Conservation (phyloP, 2,888 invertebrate species). For the Eudasyphora cyanicolor region DNA sequence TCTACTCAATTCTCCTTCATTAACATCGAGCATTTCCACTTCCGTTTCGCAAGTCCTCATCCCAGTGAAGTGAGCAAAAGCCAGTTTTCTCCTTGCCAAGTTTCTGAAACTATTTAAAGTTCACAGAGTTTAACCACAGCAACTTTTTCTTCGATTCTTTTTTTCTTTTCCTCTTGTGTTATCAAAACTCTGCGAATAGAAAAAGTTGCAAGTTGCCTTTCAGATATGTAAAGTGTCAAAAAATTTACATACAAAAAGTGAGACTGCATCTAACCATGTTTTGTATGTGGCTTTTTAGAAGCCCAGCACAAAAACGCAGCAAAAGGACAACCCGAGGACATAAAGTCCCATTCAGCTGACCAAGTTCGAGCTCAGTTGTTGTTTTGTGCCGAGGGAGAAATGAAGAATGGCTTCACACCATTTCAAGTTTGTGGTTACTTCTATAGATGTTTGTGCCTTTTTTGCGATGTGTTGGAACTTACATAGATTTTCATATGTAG, state of each 20-base stretch:
- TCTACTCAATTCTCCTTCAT: too few species aligned
- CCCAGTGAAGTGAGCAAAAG: not conserved
- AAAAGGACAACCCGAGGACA: not conserved
- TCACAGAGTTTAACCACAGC: constrained; percentile 58
- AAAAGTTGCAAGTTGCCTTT: not conserved
- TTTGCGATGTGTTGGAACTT: not conserved
- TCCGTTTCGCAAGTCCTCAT: too few species aligned
- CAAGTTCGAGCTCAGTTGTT: not conserved
- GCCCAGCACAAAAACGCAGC: constrained; percentile 2
- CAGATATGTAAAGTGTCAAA: constrained; percentile 52
- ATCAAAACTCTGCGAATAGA: not conserved
- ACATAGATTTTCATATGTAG: constrained; percentile 40
- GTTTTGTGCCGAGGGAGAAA: not conserved
- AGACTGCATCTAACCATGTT: not conserved
- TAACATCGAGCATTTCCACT: too few species aligned
- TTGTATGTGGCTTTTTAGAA: not conserved
- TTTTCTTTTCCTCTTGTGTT: not conserved
- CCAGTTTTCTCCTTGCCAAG: not conserved
- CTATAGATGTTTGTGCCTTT: constrained; percentile 9
- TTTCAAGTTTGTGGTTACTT: constrained; percentile 30
- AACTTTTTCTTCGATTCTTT: constrained; percentile 13
- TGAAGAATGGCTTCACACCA: not conserved
- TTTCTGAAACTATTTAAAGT: constrained; percentile 54
- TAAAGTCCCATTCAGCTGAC: constrained; percentile 17
- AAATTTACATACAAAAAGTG: constrained; percentile 47